phyloP scores from a whole-genome alignment of 2,113 vertebrate species.

The Lycaon pictus region DNA sequence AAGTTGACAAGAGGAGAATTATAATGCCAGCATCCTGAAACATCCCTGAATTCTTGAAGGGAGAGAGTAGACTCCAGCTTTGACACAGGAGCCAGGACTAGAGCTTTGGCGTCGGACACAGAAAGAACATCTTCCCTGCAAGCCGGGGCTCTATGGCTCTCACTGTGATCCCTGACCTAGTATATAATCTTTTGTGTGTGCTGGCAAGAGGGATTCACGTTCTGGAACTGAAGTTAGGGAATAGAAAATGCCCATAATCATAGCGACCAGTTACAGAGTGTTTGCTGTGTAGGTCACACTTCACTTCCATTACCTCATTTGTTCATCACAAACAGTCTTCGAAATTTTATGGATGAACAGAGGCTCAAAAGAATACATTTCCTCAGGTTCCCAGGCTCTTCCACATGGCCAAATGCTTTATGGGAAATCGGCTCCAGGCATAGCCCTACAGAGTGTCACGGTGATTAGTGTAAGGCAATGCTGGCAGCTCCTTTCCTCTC shows the following conservation, averaged over 20 bases:
- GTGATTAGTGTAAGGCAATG: neutral
- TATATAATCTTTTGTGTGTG: neutral
- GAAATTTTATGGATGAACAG: neutral
- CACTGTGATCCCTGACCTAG: neutral
- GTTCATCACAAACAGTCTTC: neutral
- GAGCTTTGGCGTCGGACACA: neutral
- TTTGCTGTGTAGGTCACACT: neutral
- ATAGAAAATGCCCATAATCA: neutral
- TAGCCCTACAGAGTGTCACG: neutral
- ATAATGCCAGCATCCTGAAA: constrained; percentile 68
- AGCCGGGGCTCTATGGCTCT: neutral
- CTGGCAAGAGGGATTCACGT: neutral
- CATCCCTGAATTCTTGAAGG: constrained; percentile 73
- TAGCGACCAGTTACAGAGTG: neutral
- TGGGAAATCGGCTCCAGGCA: neutral
- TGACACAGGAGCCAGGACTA: neutral
- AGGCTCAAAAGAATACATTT: neutral
- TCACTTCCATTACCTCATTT: neutral
- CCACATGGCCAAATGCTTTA: neutral
- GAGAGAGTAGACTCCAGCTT: neutral
- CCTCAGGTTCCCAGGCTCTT: neutral
- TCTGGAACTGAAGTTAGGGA: neutral
- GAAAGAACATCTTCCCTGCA: neutral
- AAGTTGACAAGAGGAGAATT: constrained; percentile 76
- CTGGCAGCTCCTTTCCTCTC: neutral